These are phyloP conservation scores for Scaeva pyrastri DNA, from an alignment of 2,888 invertebrate genomes.

Conservation along the genomic window DNA sequence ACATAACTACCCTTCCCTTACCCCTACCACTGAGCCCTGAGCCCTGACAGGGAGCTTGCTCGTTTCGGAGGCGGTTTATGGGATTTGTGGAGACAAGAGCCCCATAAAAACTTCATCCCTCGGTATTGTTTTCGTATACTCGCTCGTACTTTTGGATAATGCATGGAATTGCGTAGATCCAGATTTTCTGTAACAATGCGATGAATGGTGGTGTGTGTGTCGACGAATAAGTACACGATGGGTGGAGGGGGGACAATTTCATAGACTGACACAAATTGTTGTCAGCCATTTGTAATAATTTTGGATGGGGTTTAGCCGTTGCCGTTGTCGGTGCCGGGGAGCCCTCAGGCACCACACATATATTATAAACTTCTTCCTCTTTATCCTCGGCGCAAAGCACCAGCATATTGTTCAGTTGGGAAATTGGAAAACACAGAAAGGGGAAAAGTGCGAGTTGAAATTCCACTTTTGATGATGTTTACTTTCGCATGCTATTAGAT, in stretches of 20 bases:
- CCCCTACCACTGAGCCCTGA: neutral
- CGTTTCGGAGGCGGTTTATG: conserved; percentile 58
- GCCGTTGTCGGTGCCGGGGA: neutral
- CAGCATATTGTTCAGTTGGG: conserved; percentile 39
- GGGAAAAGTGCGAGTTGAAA: neutral
- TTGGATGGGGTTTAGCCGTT: conserved; percentile 32
- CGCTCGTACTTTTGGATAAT: conserved; percentile 56
- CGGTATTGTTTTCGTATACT: conserved; percentile 35
- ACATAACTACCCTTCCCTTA: conserved; percentile 11
- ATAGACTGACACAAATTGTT: conserved; percentile 63
- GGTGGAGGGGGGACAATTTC: neutral
- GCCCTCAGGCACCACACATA: conserved; percentile 45
- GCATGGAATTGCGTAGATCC: conserved; percentile 68
- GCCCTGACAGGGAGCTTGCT: neutral
- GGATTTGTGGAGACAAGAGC: conserved; percentile 43
- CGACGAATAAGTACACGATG: too few relatives aligned
- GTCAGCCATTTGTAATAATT: conserved; percentile 71
- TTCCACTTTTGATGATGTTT: conserved; percentile 51
- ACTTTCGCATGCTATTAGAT: conserved; percentile 60
- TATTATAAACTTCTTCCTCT: conserved; percentile 23
- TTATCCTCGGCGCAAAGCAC: neutral
- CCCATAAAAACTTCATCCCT: conserved; percentile 58
- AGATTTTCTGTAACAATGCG: conserved; percentile 52
- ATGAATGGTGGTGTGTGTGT: neutral
- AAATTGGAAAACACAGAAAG: neutral